Evolutionary conservation across 2,888 invertebrate species (phyloP).

Genomic region (Andrena hattorfiana): DNA sequence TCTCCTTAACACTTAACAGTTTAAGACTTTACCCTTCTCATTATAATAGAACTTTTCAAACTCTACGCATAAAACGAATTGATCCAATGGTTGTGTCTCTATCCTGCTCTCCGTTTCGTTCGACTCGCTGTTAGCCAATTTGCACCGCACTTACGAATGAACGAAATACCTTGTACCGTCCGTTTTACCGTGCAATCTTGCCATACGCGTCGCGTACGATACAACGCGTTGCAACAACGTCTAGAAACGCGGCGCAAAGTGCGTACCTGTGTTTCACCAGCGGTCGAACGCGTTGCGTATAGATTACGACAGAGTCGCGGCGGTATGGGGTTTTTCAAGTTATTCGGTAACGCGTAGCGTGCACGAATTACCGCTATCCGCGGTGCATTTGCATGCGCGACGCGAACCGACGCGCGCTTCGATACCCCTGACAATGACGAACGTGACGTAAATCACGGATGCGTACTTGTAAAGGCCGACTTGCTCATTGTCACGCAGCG

Average conservation of each 20-base stretch:
- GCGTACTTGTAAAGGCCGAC: conserved; percentile 45
- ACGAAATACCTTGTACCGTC: background rate
- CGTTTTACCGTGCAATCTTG: background rate
- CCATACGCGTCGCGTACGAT: background rate
- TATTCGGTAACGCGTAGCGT: conserved; percentile 58
- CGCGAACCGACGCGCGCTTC: conserved; percentile 47
- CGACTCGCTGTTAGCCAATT: background rate
- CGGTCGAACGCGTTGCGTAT: background rate
- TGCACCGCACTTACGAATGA: background rate
- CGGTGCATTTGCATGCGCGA: conserved; percentile 66
- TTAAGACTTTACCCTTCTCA: background rate
- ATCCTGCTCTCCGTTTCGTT: background rate
- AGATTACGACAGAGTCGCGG: conserved; percentile 3
- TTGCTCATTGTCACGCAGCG: conserved; percentile 42
- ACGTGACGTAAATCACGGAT: conserved; percentile 70
- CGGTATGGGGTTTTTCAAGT: conserved; percentile 50
- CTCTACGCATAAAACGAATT: no score
- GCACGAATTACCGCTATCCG: conserved; percentile 67
- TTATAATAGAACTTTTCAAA: no score
- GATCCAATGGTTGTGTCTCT: no score
- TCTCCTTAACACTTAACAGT: conserved; percentile 3
- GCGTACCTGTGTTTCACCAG: conserved; percentile 18
- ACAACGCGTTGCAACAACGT: background rate
- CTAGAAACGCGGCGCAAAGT: conserved; percentile 9
- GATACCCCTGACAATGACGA: conserved; percentile 70